Evolutionary conservation across 2,888 invertebrate genomes (phyloP).

Genomic region (Conops quadrifasciatus): DNA sequence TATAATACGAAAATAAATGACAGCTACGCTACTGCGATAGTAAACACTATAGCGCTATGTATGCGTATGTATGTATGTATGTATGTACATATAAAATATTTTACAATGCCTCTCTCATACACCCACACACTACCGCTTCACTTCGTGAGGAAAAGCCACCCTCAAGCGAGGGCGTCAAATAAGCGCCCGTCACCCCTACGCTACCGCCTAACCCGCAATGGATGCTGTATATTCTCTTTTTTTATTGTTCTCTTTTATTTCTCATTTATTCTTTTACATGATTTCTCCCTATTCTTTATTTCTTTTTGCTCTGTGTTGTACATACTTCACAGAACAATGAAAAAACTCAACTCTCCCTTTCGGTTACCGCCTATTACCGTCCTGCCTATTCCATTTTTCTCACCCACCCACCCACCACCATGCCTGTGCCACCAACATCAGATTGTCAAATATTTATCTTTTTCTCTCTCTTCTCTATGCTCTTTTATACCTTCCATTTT

Average conservation of each 20-base stretch:
- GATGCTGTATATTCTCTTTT: not conserved
- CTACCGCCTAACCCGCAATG: not conserved
- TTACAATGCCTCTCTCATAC: no score
- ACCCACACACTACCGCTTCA: no score
- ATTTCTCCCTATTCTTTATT: not conserved
- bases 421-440: no score
- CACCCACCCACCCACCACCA: not conserved
- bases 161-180: no score
- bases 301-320: not conserved
- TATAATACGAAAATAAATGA: slow-evolving; percentile 61
- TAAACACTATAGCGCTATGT: not conserved
- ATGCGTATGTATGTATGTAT: not conserved
- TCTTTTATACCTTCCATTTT: not conserved
- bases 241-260: not conserved
- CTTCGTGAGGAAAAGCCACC: no score
- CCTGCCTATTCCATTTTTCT: not conserved
- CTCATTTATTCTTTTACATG: not conserved
- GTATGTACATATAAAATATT: not conserved
- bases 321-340: no score
- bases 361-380: no score
- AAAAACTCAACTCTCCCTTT: no score
- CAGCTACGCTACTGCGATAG: slow-evolving; percentile 41
- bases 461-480: not conserved
- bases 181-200: not conserved
- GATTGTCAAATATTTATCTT: no score